Evolutionary conservation across 64 coral and sea anemone species (phyloP).

Genomic region (Anthopleura sola): DNA sequence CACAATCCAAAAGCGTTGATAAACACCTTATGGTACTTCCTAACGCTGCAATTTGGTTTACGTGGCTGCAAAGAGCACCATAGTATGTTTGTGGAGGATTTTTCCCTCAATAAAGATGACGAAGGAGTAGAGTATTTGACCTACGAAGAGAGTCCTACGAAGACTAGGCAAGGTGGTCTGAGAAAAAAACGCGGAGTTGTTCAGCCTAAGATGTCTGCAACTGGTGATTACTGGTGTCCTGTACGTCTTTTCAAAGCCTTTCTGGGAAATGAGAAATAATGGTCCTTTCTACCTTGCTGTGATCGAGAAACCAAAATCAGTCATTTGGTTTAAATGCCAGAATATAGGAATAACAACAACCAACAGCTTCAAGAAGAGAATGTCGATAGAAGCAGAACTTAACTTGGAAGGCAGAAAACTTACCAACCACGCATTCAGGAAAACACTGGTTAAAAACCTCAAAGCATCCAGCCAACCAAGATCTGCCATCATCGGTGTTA

Average conservation of each 20-base stretch:
- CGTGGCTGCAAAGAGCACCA: slow-evolving; percentile 39
- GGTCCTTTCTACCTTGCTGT: not conserved
- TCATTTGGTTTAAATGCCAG: not conserved
- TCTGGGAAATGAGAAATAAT: not conserved
- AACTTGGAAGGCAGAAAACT: slow-evolving; percentile 10
- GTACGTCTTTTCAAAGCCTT: slow-evolving; percentile 22
- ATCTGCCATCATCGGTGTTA: not conserved
- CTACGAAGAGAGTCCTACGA: slow-evolving; percentile 34
- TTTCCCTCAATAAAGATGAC: not conserved
- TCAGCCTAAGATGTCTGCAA: slow-evolving; percentile 52
- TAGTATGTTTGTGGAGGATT: slow-evolving; percentile 26
- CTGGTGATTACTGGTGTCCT: slow-evolving; percentile 28
- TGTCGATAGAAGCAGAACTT: not conserved
- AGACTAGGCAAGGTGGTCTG: slow-evolving; percentile 36
- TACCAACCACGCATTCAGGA: slow-evolving; percentile 17
- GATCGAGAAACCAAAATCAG: not conserved
- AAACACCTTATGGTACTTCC: slow-evolving; percentile 19
- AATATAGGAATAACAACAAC: slow-evolving; percentile 33
- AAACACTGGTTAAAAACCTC: slow-evolving; percentile 1
- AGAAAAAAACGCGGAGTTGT: slow-evolving; percentile 29
- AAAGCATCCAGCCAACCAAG: not conserved
- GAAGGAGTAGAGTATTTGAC: not conserved
- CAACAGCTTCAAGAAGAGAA: slow-evolving; percentile 32
- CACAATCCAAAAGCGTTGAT: slow-evolving; percentile 29
- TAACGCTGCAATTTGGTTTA: slow-evolving; percentile 37